A percentile compares a stretch with the other conserved stretches of the same genome.
Evolutionary conservation across 2,888 invertebrate species (phyloP).

Genomic region (Lochmaea crataegi): DNA sequence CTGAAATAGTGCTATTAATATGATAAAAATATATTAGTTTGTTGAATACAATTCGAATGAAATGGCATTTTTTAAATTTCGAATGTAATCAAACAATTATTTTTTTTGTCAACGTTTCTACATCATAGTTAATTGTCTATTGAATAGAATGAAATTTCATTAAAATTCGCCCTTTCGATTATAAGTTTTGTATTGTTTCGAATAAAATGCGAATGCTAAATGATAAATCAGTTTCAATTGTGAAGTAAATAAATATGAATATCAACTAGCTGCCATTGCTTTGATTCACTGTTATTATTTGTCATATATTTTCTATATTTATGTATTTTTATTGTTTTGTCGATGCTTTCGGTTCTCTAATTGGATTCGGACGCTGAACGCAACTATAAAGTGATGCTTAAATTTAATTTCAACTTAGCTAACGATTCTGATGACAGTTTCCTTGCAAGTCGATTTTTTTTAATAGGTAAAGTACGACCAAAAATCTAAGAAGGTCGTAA

Average conservation of each 20-base stretch:
- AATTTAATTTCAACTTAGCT: not conserved
- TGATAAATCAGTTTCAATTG: conserved; percentile 1
- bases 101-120: too few relatives aligned
- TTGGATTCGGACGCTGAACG: not conserved
- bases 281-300: not conserved
- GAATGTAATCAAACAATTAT: not conserved
- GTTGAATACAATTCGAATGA: too few relatives aligned
- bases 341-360: not conserved
- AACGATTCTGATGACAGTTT: too few relatives aligned
- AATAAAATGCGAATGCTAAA: not conserved
- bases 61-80: too few relatives aligned
- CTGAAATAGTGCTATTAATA: too few relatives aligned
- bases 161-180: not conserved
- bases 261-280: not conserved
- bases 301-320: not conserved
- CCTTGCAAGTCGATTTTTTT: too few relatives aligned
- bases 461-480: too few relatives aligned
- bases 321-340: not conserved
- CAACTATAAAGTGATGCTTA: too few relatives aligned
- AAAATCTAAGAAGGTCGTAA: too few relatives aligned
- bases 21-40: too few relatives aligned
- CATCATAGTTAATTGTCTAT: not conserved
- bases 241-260: not conserved
- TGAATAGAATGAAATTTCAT: not conserved
- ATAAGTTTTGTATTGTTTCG: not conserved